Conservation (phyloP, 2,113 vertebrate genomes). For the Copsychus sechellarum region DNA sequence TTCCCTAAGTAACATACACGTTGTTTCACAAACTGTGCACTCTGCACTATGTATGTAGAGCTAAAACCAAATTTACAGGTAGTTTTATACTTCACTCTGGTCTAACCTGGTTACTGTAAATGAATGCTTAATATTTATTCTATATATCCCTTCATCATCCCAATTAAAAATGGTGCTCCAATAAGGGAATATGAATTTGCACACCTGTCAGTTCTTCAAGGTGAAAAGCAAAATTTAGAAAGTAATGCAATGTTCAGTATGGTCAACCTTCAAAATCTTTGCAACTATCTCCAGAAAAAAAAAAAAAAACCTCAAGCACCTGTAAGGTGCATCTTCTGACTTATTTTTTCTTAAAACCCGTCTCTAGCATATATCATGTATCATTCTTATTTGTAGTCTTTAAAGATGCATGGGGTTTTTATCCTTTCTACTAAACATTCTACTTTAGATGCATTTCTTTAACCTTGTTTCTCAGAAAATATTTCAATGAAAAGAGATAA, state of each 20-base stretch:
- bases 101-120: not conserved
- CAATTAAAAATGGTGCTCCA: not conserved
- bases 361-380: not conserved
- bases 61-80: not conserved
- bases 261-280: not conserved
- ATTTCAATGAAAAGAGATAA: not conserved
- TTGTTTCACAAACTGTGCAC: not conserved
- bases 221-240: not conserved
- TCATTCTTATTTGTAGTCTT: not conserved
- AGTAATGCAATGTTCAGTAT: not conserved
- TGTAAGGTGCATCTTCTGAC: too few species aligned
- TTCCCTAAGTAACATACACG: not conserved
- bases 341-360: not conserved
- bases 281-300: not conserved
- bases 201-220: not conserved
- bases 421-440: not conserved
- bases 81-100: not conserved
- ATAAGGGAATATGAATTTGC: not conserved
- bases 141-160: not conserved
- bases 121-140: not conserved
- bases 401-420: accelerated
- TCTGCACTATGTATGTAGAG: not conserved
- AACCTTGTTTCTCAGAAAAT: not conserved
- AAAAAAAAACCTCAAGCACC: too few species aligned
- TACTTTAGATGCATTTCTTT: not conserved